Evolutionary conservation across 2,113 vertebrate species (phyloP), one percentile per base, ranked within the genome.

Genomic region (Orycteropus afer): DNA sequence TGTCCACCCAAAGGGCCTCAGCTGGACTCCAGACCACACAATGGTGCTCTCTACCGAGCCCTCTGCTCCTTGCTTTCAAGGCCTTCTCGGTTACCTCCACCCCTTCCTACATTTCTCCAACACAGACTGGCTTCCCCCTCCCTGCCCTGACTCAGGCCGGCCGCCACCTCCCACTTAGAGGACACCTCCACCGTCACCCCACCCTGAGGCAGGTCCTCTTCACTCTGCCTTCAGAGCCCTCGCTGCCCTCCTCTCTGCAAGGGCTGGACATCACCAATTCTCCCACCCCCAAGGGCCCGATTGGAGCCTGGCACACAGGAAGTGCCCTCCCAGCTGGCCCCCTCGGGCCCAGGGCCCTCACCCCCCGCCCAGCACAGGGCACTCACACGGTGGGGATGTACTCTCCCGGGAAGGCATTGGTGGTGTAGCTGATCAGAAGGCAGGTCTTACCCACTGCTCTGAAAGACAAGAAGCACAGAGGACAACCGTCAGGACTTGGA

Each of bases 361-460:
- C 4, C 69, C 49, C 23, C 2, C 27, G 0, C 42, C 93, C 2
- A 1, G 7, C n/a, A n/a, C n/a, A n/a, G n/a, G 87, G n/a, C 98
- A 99, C 99, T 99, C 97, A 99, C 99, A 99, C 99, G 14, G 99
- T 99, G 92, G 99, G 99, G 97, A 99, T 99, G 98, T 99, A 99
- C 97, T 99, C 99, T 95, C 99, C 99, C 0, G 99, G 99, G 97
- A 99, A 99, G 96, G 99, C 99, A 97, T 99, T 99, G 97, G 99
- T 99, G 98, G 99, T 99, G 63, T 99, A 99, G 98, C 99, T 99
- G 97, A 99, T 99, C 90, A 99, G 99, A 37, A 99, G 99, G 94
- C 99, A 99, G 95, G 99, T 99, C 98, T 99, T 99, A 96, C 99
- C 99, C 98, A 99, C 99, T 91, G 99, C 99, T 98, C 99, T 99